Percentiles rank a stretch among this genome's conserved stretches.
phyloP scores from a whole-genome alignment of 2,113 vertebrate genomes.

The Diphyllodes magnificus region DNA sequence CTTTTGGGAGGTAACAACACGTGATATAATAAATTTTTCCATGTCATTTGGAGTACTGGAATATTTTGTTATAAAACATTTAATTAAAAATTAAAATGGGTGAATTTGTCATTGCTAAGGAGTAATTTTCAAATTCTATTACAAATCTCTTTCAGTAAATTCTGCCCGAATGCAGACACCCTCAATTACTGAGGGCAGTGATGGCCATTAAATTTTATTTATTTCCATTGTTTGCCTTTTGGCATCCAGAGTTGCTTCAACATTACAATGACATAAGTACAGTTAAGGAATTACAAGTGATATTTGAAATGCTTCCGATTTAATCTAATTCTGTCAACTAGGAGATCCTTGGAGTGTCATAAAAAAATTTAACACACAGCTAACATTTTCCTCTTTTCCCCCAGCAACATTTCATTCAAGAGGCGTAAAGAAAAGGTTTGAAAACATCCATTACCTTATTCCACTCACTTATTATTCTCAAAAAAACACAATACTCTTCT shows the following conservation, averaged over 20 bases:
- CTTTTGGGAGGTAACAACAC: not conserved
- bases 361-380: not conserved
- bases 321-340: not conserved
- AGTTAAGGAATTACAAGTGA: not conserved
- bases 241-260: not conserved
- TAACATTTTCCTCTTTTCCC: not conserved
- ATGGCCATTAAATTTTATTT: not conserved
- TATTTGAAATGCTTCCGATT: not conserved
- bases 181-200: not conserved
- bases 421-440: not conserved
- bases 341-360: not conserved
- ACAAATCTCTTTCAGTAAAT: not conserved
- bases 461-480: conserved; percentile 87
- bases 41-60: not conserved
- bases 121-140: not conserved
- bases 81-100: not conserved
- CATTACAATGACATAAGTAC: not conserved
- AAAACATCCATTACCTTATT: conserved; percentile 73
- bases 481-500: conserved; percentile 82
- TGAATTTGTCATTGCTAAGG: not conserved
- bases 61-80: not conserved
- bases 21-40: not conserved
- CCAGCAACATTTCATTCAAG: not conserved
- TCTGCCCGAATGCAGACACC: not conserved
- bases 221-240: not conserved